Conservation (phyloP, 1,140 invertebrate species). For the Drosophila pallidifrons region DNA sequence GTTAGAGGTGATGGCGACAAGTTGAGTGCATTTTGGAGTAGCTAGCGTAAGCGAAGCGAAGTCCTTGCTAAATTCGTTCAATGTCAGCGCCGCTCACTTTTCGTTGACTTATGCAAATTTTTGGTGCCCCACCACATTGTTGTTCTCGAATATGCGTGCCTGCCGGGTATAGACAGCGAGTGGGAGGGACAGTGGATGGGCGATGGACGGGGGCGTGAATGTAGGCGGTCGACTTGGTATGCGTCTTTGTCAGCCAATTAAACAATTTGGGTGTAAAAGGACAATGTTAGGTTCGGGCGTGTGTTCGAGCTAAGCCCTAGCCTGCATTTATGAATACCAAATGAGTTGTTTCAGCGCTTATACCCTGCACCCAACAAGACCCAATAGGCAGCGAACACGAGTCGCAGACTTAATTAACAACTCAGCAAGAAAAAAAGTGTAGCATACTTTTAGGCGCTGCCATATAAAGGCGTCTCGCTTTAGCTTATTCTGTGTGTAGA, state of each 20-base stretch:
- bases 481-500: background rate
- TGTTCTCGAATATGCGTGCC: slow-evolving; percentile 16
- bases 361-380: slow-evolving; percentile 23
- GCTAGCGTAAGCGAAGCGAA: slow-evolving; percentile 16
- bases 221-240: slow-evolving; percentile 17
- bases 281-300: slow-evolving; percentile 46
- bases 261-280: slow-evolving; percentile 76
- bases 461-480: background rate
- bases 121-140: background rate
- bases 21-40: slow-evolving; percentile 73
- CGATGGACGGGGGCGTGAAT: background rate
- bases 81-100: slow-evolving; percentile 65
- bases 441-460: slow-evolving; percentile 6
- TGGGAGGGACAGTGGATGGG: background rate
- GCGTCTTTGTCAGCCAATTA: slow-evolving; percentile 74
- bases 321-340: slow-evolving; percentile 80
- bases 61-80: slow-evolving; percentile 74
- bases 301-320: slow-evolving; percentile 48
- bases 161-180: background rate
- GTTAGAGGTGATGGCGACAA: slow-evolving; percentile 59
- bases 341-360: slow-evolving; percentile 50
- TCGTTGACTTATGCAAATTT: slow-evolving; percentile 78
- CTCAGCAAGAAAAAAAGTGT: background rate
- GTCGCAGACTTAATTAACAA: background rate
- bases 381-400: background rate